Evolutionary conservation across 2,113 vertebrate species (phyloP), one percentile per base, ranked within the genome.

Genomic region (Rhadina sibilatrix): DNA sequence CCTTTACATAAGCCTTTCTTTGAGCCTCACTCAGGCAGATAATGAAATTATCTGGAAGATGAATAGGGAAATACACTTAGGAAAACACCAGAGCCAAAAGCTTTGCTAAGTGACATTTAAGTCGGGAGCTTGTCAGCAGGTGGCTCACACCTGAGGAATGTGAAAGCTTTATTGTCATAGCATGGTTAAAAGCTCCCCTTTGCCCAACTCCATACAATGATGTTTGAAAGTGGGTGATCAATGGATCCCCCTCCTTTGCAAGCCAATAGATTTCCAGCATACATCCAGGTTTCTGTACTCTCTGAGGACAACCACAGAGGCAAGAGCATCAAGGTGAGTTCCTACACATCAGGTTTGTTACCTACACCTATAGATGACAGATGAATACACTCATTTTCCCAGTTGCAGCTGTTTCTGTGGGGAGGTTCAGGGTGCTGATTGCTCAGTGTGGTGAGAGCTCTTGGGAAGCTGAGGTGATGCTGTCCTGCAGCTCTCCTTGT

Each of bases 341-440:
- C 28, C 72, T 31, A 2, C 40, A 40, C 40, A 40, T 40, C 40
- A 16, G 35, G 47, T 2, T 53, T 5, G 4, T 42, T 64, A 7
- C 28, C 31, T 46, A 10, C 28, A 19, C 0, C 0, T n/a, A 1
- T 0, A 30, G 40, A 9, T 35, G 64, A 40, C 42, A 61, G 40
- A 35, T 35, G 50, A 37, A 49, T 20, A 19, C 23, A 25, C 9
- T 59, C 3, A 5, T 80, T 88, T 92, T 65, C 7, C 33, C 53
- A 23, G 56, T 35, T 38, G 15, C 16, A 65, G 82, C 17, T 50
- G n/a, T 31, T 68, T 33, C 49, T 42, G 53, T 0, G 4, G 59
- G 74, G 44, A 66, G 44, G 42, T 6, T 30, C 47, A 20, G 54
- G 35, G 5, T 35, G 38, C 33, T 50, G 83, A 44, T 12, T 25